Evolutionary conservation across 2,797 vertebrate species (phyloP).

Genomic region (Periparus ater): DNA sequence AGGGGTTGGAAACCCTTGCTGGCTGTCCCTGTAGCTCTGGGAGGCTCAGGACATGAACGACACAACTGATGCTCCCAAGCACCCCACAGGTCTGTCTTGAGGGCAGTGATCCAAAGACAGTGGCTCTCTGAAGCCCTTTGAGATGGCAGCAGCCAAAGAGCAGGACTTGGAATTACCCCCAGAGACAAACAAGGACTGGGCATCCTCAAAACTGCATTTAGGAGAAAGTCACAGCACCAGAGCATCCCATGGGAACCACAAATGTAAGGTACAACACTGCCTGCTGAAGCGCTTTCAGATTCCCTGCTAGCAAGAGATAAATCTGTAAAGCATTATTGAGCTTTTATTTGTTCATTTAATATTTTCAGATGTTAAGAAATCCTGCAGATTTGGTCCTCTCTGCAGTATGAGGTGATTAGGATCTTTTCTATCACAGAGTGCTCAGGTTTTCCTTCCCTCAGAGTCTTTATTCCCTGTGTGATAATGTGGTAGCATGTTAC

Average conservation of each 20-base stretch:
- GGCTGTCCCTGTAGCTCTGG: not conserved
- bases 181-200: not conserved
- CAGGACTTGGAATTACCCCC: not conserved
- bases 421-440: conserved; percentile 1
- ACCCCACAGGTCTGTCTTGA: not conserved
- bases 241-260: not conserved
- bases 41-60: not conserved
- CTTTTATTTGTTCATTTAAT: not conserved
- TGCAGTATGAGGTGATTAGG: conserved; percentile 17
- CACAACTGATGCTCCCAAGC: not conserved
- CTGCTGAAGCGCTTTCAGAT: not conserved
- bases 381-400: not conserved
- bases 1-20: not conserved
- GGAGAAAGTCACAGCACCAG: not conserved
- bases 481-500: not conserved
- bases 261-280: not conserved
- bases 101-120: not conserved
- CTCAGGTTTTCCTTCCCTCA: not conserved
- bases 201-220: not conserved
- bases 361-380: conserved; percentile 15
- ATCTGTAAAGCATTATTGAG: not conserved
- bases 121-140: not conserved
- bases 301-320: not conserved
- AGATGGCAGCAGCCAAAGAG: not conserved
- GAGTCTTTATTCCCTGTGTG: not conserved